A percentile compares a stretch with the other conserved stretches of the same genome.
Evolutionary conservation across 1,140 invertebrate species (phyloP).

Genomic region (Cyrtorhinus lividipennis): DNA sequence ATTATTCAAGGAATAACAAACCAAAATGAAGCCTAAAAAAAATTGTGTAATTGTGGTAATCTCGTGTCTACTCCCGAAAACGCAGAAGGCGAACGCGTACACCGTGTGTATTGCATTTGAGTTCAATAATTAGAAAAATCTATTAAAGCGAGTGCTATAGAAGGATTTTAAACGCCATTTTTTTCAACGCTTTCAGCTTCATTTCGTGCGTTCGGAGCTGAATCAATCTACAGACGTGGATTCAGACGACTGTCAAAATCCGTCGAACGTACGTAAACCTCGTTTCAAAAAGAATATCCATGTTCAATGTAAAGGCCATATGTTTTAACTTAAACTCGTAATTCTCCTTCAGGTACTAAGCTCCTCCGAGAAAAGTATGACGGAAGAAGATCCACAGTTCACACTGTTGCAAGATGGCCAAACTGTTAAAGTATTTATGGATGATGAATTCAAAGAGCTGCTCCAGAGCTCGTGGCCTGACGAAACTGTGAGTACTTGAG

Average conservation of each 20-base stretch:
- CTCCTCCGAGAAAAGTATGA: neutral
- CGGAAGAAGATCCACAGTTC: neutral
- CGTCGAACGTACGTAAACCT: neutral
- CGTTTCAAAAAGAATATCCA: neutral
- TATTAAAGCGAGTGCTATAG: too few species aligned
- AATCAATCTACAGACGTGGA: neutral
- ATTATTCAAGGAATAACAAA: too few species aligned
- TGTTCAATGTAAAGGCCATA: neutral
- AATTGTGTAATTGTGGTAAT: too few species aligned
- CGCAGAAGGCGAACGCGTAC: too few species aligned
- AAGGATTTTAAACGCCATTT: too few species aligned
- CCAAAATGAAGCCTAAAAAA: too few species aligned
- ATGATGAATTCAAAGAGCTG: conserved; percentile 20
- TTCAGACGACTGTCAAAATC: neutral
- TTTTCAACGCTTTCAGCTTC: too few species aligned
- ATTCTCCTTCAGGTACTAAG: neutral
- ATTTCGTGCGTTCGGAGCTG: neutral
- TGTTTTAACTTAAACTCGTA: too few species aligned
- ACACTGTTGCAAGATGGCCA: conserved; percentile 14
- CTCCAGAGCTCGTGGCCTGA: neutral
- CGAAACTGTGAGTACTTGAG: conserved; percentile 16
- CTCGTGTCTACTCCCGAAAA: too few species aligned
- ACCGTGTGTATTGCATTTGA: too few species aligned
- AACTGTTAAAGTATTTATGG: conserved; percentile 23
- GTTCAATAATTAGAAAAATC: too few species aligned